These are phyloP conservation scores for Mizuhopecten yessoensis DNA, from an alignment of 1,140 invertebrate species.

Conservation along the genomic window DNA sequence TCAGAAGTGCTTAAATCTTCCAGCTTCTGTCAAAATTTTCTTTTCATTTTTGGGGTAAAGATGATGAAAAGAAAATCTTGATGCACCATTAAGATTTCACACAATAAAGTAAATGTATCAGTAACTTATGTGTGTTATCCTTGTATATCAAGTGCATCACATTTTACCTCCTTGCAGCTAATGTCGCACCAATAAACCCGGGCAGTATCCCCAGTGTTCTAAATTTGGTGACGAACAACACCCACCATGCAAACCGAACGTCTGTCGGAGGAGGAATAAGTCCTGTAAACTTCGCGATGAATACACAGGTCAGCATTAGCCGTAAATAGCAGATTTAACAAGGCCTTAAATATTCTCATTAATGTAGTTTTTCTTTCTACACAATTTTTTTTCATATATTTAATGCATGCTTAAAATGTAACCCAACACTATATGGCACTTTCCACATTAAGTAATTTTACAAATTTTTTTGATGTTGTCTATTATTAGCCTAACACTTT, in stretches of 20 bases:
- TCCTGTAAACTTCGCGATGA: slow-evolving; percentile 76
- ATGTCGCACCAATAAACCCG: slow-evolving; percentile 80
- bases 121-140: neutral
- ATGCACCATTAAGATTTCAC: neutral
- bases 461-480: neutral
- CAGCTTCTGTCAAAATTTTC: neutral
- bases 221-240: slow-evolving; percentile 69
- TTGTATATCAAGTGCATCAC: neutral
- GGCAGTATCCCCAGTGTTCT: slow-evolving; percentile 82
- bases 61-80: neutral
- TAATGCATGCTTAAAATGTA: slow-evolving; percentile 1
- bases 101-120: neutral
- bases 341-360: neutral
- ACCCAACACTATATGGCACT: neutral
- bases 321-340: neutral
- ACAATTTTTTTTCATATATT: neutral
- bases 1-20: neutral
- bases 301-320: slow-evolving; percentile 70
- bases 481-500: neutral
- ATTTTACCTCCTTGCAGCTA: slow-evolving; percentile 69
- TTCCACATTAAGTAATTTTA: neutral
- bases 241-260: slow-evolving; percentile 84
- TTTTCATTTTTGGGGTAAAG: neutral
- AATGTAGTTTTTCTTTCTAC: neutral
- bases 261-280: slow-evolving; percentile 90